phyloP scores from a whole-genome alignment of 2,888 invertebrate species.

The Idaea aversata region DNA sequence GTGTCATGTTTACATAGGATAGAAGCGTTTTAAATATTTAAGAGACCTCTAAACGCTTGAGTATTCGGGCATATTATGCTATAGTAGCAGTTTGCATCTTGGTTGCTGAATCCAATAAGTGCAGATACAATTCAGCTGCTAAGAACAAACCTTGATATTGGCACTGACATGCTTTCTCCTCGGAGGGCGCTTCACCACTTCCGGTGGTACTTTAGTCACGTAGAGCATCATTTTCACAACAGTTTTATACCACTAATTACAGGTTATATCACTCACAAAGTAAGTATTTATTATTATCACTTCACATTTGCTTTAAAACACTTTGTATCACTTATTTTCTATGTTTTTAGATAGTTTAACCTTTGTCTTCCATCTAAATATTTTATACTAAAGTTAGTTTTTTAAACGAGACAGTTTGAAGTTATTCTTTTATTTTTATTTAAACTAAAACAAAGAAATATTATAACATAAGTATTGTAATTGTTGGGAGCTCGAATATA shows the following conservation, averaged over 20 bases:
- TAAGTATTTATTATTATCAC: neutral
- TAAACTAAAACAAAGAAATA: too few relatives aligned
- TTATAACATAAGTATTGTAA: too few relatives aligned
- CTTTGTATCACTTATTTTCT: neutral
- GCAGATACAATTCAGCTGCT: neutral
- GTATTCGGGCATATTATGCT: too few relatives aligned
- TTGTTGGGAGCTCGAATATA: neutral
- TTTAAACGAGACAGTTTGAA: too few relatives aligned
- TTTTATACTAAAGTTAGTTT: too few relatives aligned
- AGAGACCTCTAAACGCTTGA: too few relatives aligned
- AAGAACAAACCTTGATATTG: constrained; percentile 63
- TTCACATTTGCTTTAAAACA: neutral
- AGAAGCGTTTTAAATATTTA: too few relatives aligned
- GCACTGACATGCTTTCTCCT: constrained; percentile 65
- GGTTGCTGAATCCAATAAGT: constrained; percentile 3
- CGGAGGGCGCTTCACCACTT: constrained; percentile 63
- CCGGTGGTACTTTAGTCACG: constrained; percentile 58
- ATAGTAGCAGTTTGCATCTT: too few relatives aligned
- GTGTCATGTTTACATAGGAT: too few relatives aligned
- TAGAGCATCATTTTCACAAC: constrained; percentile 67
- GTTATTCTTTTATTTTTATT: too few relatives aligned
- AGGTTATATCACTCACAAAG: neutral
- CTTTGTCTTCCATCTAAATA: too few relatives aligned
- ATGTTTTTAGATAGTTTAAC: neutral
- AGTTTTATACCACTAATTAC: constrained; percentile 17